These are phyloP conservation scores for Bufotes viridis DNA, from an alignment of 2,797 vertebrate species.

Conservation along the genomic window DNA sequence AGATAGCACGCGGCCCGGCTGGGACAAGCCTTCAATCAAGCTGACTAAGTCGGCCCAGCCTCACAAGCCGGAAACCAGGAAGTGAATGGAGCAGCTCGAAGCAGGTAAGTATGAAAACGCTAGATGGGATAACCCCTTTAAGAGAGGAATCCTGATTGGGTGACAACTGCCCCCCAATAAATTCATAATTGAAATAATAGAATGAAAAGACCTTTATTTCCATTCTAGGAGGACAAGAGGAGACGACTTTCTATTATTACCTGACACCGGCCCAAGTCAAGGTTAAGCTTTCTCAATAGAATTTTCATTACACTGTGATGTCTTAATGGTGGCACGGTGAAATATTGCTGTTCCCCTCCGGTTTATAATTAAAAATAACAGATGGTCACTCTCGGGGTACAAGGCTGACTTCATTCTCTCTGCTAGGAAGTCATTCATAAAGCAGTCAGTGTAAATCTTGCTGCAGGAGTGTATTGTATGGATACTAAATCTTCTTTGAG, in stretches of 20 bases:
- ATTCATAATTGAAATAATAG: background rate
- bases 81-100: too few species aligned
- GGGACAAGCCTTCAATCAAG: too few species aligned
- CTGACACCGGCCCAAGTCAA: constrained; percentile 11
- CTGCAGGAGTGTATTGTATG: constrained; percentile 20
- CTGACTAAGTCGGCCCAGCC: too few species aligned
- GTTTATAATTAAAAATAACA: constrained; percentile 62
- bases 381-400: constrained; percentile 47
- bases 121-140: too few species aligned
- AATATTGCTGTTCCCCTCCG: constrained; percentile 57
- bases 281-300: constrained; percentile 45
- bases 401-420: constrained; percentile 54
- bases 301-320: constrained; percentile 27
- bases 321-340: constrained; percentile 31
- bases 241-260: constrained; percentile 24
- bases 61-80: too few species aligned
- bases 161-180: background rate
- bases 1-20: too few species aligned
- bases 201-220: background rate
- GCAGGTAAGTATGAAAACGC: too few species aligned
- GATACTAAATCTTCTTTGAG: constrained; percentile 24
- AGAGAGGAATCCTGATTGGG: background rate
- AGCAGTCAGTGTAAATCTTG: constrained; percentile 36
- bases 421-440: constrained; percentile 55
- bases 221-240: constrained; percentile 15